Base-by-base conservation (phyloP, 2,797 vertebrate genomes). In the Melanotaenia nigrans region DNA sequence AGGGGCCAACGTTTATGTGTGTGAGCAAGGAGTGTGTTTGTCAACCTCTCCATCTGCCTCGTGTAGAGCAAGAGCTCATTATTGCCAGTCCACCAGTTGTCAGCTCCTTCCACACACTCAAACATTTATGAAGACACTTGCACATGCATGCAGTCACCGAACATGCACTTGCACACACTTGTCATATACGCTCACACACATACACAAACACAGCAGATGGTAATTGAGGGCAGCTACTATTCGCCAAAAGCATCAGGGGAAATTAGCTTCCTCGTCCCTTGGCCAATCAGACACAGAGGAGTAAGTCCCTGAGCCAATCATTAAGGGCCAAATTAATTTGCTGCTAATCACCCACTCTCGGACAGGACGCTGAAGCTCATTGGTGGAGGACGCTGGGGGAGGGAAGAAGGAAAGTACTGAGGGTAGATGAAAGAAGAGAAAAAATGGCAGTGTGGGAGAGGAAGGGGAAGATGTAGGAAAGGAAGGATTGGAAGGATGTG, bases 181-280 rank as follows among this genome's bases (percentile, higher is more conserved):
- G 40, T 49, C 45, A 28, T 68, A 24, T 54, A 76, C 58, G 11
- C 53, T 35, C 68, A 63, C 3, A 55, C 61, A 78, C 65, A 61
- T 51, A 20, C 77, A 77, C 76, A 78, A 77, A 86, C 79, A 68
- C 71, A 85, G 91, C 92, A 94, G 93, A 94, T 93, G 93, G 93
- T 93, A 94, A 95, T 93, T 93, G 92, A 94, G 94, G 94, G 91
- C 91, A 89, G 91, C 91, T 91, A 92, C 91, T 92, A 93, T 92
- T 93, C 83, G 87, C 91, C 90, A 89, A 47, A 56, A 90, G 93
- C 93, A 92, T 75, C 92, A 75, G 81, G 94, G 92, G 94, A 95
- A 95, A 95, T 95, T 93, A 95, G 90, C 92, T 88, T 89, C 83
- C 78, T 88, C 61, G 84, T 95, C 93, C 92, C 94, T 77, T 91